Conservation (phyloP, 2,113 vertebrate species). For the Sapayoa aenigma region DNA sequence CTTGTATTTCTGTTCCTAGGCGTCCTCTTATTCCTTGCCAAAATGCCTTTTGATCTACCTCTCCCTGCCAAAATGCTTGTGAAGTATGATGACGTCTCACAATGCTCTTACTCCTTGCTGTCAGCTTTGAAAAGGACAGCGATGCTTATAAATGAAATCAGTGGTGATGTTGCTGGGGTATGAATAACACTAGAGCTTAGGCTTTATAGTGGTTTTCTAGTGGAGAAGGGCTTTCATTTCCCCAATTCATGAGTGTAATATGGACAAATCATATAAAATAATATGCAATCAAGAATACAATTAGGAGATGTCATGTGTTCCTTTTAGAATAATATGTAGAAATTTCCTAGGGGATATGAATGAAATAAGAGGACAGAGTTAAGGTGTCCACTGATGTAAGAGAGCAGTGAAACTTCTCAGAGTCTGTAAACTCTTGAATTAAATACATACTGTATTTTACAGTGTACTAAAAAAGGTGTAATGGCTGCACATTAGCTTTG, state of each 20-base stretch:
- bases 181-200: background rate
- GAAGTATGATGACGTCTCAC: background rate
- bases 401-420: background rate
- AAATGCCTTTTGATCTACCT: slow-evolving; percentile 1
- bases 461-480: background rate
- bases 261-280: background rate
- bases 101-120: background rate
- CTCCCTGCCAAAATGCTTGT: background rate
- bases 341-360: background rate
- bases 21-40: background rate
- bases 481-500: background rate
- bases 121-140: background rate
- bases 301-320: background rate
- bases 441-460: background rate
- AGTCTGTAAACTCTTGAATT: background rate
- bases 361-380: background rate
- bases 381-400: background rate
- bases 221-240: background rate
- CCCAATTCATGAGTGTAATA: background rate
- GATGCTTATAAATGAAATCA: background rate
- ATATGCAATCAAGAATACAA: background rate
- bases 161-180: background rate
- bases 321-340: background rate
- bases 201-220: background rate
- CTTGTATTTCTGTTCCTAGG: background rate